Base-by-base conservation (phyloP, 2,113 vertebrate genomes). In the Poeciliopsis prolifica region DNA sequence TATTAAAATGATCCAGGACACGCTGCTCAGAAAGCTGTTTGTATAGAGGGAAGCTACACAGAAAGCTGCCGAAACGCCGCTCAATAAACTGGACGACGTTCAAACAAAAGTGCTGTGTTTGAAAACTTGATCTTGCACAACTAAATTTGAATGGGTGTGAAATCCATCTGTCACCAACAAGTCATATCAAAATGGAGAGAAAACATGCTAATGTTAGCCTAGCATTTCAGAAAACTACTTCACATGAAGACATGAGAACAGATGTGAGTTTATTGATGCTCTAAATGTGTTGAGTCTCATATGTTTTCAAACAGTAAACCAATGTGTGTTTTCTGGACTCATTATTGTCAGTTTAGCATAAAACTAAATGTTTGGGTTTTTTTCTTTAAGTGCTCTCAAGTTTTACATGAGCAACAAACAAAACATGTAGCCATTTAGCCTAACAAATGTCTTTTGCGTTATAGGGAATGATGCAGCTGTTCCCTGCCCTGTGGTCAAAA, bases 381-480 rank as follows among this genome's bases (percentile, higher is more conserved):
- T 19, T 5, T 19, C 14, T 51, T 19, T 51, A 19, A 51, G 15
- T 5, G 17, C 44, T 0, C 44, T 51, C 44, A 51, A 19, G 3
- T 17, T 51, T 19, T 19, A 51, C 33, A 35, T 35, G 33, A 51
- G 15, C 10, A 13, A 40, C 10, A 12, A 19, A 51, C 48, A 22
- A 54, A 54, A 24, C 17, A 19, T 22, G 48, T 54, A 6, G 19
- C 17, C 17, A 9, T 22, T 19, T 24, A 54, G 48, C 48, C 5
- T 33, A 6, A 2, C 3, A 29, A 51, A 26, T 28, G 5, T 15
- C 2, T 37, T 40, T 44, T 75, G 1, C 51, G 89, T 91, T 91
- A 85, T 92, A 99, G 98, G 96, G 91, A 96, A 96, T 91, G 97
- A 97, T 91, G 95, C 95, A 91, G 93, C 96, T 81, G 94, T 95